Evolutionary conservation across 2,797 vertebrate genomes (phyloP).

Genomic region (Characodon lateralis): DNA sequence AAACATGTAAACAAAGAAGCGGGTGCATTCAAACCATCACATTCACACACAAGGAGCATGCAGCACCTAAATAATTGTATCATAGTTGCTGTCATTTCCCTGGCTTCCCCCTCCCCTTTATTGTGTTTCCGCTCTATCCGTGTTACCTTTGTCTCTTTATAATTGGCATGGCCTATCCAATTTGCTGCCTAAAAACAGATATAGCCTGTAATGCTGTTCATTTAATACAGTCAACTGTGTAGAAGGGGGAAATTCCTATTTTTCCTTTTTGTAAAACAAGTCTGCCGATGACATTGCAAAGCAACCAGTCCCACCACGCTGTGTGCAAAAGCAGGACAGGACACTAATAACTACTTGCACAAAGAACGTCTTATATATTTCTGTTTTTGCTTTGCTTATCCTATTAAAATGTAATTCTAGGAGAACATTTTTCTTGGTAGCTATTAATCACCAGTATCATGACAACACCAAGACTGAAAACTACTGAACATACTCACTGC

Average conservation of each 20-base stretch:
- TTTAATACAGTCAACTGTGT: not conserved
- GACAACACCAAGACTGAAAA: too few relatives aligned
- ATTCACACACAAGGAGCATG: not conserved
- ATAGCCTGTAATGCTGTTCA: not conserved
- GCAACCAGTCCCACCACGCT: not conserved
- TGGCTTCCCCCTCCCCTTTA: not conserved
- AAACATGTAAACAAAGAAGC: not conserved
- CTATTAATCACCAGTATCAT: too few relatives aligned
- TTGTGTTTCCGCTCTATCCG: not conserved
- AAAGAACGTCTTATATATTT: too few relatives aligned
- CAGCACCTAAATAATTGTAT: not conserved
- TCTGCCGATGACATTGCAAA: not conserved
- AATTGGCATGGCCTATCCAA: not conserved
- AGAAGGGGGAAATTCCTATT: not conserved
- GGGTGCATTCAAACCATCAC: not conserved
- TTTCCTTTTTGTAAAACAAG: not conserved
- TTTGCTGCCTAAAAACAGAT: not conserved
- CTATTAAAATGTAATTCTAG: too few relatives aligned
- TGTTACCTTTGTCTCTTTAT: not conserved
- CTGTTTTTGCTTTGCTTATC: too few relatives aligned
- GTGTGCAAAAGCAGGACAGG: not conserved
- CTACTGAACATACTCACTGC: too few relatives aligned
- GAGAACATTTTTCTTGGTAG: too few relatives aligned
- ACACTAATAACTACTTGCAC: not conserved
- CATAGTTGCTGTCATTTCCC: not conserved